phyloP scores from a whole-genome alignment of 2,888 invertebrate genomes.

The Caenorhabditis zanzibari region DNA sequence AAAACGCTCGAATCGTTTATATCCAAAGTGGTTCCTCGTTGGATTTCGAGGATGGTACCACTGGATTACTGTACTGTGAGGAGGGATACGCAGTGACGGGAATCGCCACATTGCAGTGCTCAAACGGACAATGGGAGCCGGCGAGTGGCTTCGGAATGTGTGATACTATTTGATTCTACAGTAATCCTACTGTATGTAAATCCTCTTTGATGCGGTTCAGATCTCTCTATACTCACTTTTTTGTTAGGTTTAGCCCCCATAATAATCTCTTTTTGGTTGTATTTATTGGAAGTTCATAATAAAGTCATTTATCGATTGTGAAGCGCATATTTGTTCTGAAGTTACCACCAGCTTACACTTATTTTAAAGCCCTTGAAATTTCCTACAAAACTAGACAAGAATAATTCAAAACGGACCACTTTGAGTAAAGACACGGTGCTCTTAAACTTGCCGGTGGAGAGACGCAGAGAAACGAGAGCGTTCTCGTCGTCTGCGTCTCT shows the following conservation, averaged over 20 bases:
- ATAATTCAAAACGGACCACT: no score
- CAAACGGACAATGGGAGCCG: conserved; percentile 65
- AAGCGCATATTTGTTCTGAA: no score
- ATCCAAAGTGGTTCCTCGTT: conserved; percentile 67
- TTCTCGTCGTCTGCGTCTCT: no score
- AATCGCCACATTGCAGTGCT: conserved; percentile 65
- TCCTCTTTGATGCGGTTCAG: conserved; percentile 39
- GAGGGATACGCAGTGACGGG: conserved; percentile 70
- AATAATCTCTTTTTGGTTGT: not conserved
- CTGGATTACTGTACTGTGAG: conserved; percentile 71
- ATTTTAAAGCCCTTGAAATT: no score
- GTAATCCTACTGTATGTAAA: not conserved
- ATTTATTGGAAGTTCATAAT: no score
- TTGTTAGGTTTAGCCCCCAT: conserved; percentile 8
- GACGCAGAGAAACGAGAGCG: no score
- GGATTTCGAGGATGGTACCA: conserved; percentile 71
- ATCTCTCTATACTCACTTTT: conserved; percentile 27
- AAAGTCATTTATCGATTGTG: no score
- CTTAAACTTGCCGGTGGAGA: no score
- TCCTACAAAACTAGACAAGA: no score
- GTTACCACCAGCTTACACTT: no score
- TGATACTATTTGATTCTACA: conserved; percentile 54
- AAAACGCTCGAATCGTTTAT: conserved; percentile 67
- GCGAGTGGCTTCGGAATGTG: conserved; percentile 67
- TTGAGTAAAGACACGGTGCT: no score